Evolutionary conservation across 2,113 vertebrate species (phyloP), one percentile per base, ranked within the genome.

Genomic region (Corydoras maculifer): DNA sequence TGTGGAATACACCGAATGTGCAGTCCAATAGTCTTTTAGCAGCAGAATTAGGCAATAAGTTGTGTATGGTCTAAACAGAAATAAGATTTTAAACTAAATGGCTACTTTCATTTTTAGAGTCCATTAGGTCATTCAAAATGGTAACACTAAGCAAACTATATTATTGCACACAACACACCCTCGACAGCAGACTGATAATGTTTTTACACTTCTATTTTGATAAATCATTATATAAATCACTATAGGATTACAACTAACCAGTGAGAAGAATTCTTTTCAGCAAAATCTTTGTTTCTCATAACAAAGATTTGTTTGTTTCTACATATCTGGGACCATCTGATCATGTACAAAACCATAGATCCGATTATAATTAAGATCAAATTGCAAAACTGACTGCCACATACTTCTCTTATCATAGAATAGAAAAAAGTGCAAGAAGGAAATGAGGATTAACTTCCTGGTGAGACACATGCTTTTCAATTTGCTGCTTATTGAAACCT

Each of bases 401-500:
- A 35, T 13, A 35, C 30, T 65, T 29, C 8, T 55, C 51, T 31
- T 12, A 53, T 65, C 25, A 14, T 53, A 53, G 53, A 65, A 25
- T 13, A 66, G 30, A 18, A 14, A 30, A 29, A 5, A 61, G 10
- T 31, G 25, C 66, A 9, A 14, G 58, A 66, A 5, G 54, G 54
- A 57, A 54, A 57, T 3, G 11, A 58, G 62, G 57, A 65, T 53
- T 7, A 61, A 53, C 30, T 13, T 48, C 71, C 64, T 62, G 15
- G 32, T 30, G 50, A 62, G 58, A 57, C 65, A 55, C 35, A 29
- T 53, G 9, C 15, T 67, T 66, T 73, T 15, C 25, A 67, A 67
- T 61, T 13, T 67, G 58, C 29, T 66, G 48, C 59, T 65, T 62
- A 66, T 66, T 65, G 64, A 66, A 60, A 43, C 25, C 8, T 73